Conservation (phyloP, 2,888 invertebrate genomes). For the Ochropleura leucogaster region DNA sequence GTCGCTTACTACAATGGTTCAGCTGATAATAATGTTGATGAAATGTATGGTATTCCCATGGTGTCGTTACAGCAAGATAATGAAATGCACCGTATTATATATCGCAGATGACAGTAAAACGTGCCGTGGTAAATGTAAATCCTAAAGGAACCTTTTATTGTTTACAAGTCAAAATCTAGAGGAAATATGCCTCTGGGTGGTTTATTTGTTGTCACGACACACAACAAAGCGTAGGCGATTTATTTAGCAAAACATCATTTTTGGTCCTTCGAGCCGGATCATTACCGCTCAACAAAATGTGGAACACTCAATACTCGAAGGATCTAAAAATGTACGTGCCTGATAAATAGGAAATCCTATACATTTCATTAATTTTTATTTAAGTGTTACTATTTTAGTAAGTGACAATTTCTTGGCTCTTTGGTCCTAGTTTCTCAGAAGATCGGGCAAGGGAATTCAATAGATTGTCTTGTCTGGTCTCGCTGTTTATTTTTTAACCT, state of each 20-base stretch:
- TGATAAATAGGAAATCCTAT: background rate
- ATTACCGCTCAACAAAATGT: background rate
- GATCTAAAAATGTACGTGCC: background rate
- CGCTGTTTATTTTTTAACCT: constrained; percentile 40
- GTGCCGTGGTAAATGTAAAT: background rate
- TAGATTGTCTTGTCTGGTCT: constrained; percentile 27
- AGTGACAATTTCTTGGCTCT: constrained; percentile 38
- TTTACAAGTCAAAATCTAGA: background rate
- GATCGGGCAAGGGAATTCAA: constrained; percentile 21
- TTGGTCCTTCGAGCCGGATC: constrained; percentile 23
- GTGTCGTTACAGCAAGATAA: background rate
- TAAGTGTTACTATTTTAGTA: constrained; percentile 15
- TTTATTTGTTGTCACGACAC: background rate
- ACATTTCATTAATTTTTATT: constrained; percentile 6
- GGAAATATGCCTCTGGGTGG: background rate
- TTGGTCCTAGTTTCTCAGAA: constrained; percentile 40
- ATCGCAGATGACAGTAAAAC: background rate
- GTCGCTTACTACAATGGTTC: constrained; percentile 22
- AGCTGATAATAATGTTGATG: background rate
- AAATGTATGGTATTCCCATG: constrained; percentile 6
- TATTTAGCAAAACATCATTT: background rate
- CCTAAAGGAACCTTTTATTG: background rate
- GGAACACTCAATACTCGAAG: background rate
- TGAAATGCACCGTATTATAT: background rate
- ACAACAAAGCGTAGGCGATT: background rate